A percentile compares a stretch with the other conserved stretches of the same genome.
phyloP scores from a whole-genome alignment of 2,797 vertebrate species.

The Limnodromus scolopaceus region DNA sequence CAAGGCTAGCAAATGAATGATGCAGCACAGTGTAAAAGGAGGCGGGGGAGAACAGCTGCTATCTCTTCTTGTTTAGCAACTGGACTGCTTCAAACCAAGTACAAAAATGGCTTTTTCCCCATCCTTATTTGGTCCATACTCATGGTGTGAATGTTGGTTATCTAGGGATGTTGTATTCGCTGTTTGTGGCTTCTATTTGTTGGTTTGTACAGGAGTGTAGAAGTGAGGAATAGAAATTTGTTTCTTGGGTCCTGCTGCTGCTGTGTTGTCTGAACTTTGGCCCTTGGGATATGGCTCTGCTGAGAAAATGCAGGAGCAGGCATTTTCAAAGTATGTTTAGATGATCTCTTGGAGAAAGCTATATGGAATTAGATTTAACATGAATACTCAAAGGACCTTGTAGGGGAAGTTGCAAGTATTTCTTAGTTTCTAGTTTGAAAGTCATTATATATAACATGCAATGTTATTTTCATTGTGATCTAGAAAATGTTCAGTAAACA shows the following conservation, averaged over 20 bases:
- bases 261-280: rapidly evolving
- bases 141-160: background rate
- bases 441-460: background rate
- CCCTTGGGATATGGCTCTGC: background rate
- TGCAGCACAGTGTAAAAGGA: background rate
- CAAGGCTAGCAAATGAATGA: background rate
- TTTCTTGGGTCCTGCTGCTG: background rate
- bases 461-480: background rate
- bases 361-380: background rate
- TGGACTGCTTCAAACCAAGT: too few species aligned
- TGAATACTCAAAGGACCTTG: background rate
- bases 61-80: too few species aligned
- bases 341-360: background rate
- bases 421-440: background rate
- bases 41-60: background rate
- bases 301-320: background rate
- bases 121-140: background rate
- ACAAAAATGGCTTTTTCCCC: background rate
- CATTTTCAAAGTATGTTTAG: background rate
- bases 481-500: background rate
- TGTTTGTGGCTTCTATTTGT: background rate
- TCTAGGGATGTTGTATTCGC: background rate
- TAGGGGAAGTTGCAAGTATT: background rate
- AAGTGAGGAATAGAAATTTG: background rate
- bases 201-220: background rate